Evolutionary conservation across 37 sponge, comb jelly and placozoan genomes (phyloP).

Genomic region (Chondrosia reniformis): DNA sequence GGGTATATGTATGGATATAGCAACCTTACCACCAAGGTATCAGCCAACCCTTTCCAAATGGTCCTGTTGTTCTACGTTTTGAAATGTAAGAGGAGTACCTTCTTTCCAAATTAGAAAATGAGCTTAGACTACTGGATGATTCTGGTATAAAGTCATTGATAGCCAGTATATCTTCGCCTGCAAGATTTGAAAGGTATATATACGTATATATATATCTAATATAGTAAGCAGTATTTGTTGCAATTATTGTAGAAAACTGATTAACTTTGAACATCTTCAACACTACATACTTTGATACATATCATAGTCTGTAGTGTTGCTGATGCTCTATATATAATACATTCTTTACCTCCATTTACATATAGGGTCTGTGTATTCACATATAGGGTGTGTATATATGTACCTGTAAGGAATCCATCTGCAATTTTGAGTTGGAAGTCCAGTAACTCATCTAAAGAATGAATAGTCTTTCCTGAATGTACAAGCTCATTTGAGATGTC

Average conservation of each 20-base stretch:
- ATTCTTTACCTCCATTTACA: no score
- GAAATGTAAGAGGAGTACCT: conserved; percentile 19
- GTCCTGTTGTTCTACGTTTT: conserved; percentile 40
- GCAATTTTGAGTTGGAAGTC: conserved; percentile 25
- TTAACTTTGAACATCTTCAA: no score
- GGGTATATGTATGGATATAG: background rate
- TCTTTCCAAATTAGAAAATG: background rate
- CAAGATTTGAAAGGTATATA: no score
- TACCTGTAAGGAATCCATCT: conserved; percentile 14
- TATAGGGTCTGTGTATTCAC: no score
- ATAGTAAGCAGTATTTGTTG: no score
- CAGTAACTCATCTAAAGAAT: background rate
- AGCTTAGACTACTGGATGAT: background rate
- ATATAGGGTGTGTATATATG: no score
- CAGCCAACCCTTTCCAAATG: conserved; percentile 32
- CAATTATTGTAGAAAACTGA: no score
- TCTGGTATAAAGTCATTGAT: background rate
- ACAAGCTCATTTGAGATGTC: conserved; percentile 20
- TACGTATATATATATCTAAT: no score
- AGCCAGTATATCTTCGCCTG: background rate
- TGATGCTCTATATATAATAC: no score
- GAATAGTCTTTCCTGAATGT: background rate
- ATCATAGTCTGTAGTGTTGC: no score
- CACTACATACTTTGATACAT: no score
- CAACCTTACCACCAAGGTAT: conserved; percentile 26